Conservation (phyloP, 2,797 vertebrate species). For the Adrianichthys oophorus region DNA sequence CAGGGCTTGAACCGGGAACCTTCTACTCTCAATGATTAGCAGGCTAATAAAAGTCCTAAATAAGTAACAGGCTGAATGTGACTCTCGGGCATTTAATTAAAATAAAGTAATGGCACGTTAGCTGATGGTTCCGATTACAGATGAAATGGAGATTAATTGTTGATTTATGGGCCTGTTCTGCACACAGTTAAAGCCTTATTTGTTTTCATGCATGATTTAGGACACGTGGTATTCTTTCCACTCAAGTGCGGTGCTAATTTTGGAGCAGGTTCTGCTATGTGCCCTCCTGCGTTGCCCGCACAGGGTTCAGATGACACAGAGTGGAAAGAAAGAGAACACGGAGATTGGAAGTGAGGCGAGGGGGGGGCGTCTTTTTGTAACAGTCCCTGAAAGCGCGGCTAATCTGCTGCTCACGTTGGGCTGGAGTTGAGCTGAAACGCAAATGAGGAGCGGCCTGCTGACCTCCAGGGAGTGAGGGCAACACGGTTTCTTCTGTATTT, state of each 20-base stretch:
- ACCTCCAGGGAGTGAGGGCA: constrained; percentile 25
- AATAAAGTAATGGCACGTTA: constrained; percentile 7
- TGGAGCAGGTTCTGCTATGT: constrained; percentile 51
- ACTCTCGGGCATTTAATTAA: constrained; percentile 21
- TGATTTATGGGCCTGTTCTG: constrained; percentile 1
- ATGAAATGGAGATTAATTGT: background rate
- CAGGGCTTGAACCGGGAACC: too few species aligned
- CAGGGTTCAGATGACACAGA: constrained; percentile 60
- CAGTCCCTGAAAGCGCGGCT: background rate
- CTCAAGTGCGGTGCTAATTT: constrained; percentile 23
- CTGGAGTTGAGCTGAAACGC: background rate
- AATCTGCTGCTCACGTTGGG: background rate
- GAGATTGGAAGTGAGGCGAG: constrained; percentile 18
- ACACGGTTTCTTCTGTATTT: background rate
- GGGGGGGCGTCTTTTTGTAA: constrained; percentile 24
- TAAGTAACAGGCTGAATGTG: background rate
- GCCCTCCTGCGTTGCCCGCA: constrained; percentile 31
- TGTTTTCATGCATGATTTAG: background rate
- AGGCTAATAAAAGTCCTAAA: constrained; percentile 19
- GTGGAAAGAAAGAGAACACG: constrained; percentile 19
- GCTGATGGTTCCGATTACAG: background rate
- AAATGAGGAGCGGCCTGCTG: constrained; percentile 22
- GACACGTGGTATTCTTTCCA: background rate
- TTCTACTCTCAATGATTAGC: background rate
- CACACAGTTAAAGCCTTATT: background rate